phyloP scores from a whole-genome alignment of 2,113 vertebrate genomes.

The Cyphomyrus discorhynchus region DNA sequence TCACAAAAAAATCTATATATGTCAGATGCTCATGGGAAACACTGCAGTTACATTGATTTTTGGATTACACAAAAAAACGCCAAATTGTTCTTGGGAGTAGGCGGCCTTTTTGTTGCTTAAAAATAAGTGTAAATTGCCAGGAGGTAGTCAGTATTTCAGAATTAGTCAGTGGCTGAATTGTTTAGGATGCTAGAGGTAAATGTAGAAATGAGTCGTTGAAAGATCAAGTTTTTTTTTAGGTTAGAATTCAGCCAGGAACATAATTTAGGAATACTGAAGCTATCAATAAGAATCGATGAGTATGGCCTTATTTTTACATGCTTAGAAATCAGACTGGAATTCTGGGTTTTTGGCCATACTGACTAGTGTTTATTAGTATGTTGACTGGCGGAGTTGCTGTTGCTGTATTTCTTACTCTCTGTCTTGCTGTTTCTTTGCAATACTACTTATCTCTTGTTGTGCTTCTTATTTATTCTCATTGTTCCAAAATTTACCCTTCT shows the following conservation, averaged over 20 bases:
- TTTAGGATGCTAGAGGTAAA: neutral
- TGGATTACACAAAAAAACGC: neutral
- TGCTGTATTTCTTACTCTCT: constrained; percentile 25
- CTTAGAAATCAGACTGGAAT: neutral
- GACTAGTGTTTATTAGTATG: neutral
- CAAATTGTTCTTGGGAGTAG: neutral
- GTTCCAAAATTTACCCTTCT: neutral
- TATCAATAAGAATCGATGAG: neutral
- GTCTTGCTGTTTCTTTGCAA: constrained; percentile 53
- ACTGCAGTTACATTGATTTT: neutral
- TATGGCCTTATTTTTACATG: neutral
- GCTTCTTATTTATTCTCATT: neutral
- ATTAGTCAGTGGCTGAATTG: neutral
- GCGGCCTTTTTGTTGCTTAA: neutral
- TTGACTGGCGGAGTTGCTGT: neutral
- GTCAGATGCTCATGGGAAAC: neutral
- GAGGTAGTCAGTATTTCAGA: neutral
- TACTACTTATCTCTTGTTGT: constrained; percentile 30
- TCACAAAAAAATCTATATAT: neutral
- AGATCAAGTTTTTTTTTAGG: neutral
- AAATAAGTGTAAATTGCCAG: neutral
- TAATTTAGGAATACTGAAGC: neutral
- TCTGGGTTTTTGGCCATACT: neutral
- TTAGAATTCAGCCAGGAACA: neutral
- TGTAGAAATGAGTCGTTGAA: neutral